phyloP scores from a whole-genome alignment of 2,797 vertebrate species.

The Spinus olivaceus region DNA sequence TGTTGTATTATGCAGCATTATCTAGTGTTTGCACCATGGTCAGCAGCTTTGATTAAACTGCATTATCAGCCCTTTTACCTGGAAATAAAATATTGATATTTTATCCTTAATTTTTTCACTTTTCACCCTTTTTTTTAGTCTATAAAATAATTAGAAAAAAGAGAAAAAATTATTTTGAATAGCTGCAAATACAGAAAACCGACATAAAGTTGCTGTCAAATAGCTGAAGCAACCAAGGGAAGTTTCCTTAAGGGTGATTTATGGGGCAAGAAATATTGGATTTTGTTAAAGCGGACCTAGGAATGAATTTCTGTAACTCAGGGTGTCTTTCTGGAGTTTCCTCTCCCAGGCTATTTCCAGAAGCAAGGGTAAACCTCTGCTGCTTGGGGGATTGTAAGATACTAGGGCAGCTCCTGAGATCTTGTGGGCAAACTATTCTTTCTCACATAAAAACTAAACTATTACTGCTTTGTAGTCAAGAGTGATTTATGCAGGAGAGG shows the following conservation, averaged over 20 bases:
- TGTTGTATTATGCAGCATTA: background rate
- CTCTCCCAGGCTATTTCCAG: background rate
- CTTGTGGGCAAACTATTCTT: background rate
- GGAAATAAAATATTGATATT: background rate
- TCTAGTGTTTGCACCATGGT: background rate
- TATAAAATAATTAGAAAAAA: background rate
- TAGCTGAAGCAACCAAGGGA: background rate
- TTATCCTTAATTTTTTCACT: fast-evolving
- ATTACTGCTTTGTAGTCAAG: background rate
- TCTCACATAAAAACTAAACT: background rate
- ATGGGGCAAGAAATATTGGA: background rate
- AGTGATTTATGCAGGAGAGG: background rate
- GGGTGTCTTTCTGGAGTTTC: background rate
- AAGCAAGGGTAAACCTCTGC: background rate
- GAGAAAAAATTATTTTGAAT: background rate
- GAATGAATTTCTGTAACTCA: background rate
- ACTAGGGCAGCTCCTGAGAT: background rate
- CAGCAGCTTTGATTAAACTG: background rate
- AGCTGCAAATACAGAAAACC: background rate
- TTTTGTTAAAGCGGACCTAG: background rate
- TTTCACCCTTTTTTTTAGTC: background rate
- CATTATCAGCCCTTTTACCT: background rate
- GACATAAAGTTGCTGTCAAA: background rate
- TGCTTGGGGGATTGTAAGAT: background rate
- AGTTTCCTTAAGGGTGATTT: background rate